Base-by-base conservation (phyloP, 2,113 vertebrate genomes). In the Spheniscus mendiculus region DNA sequence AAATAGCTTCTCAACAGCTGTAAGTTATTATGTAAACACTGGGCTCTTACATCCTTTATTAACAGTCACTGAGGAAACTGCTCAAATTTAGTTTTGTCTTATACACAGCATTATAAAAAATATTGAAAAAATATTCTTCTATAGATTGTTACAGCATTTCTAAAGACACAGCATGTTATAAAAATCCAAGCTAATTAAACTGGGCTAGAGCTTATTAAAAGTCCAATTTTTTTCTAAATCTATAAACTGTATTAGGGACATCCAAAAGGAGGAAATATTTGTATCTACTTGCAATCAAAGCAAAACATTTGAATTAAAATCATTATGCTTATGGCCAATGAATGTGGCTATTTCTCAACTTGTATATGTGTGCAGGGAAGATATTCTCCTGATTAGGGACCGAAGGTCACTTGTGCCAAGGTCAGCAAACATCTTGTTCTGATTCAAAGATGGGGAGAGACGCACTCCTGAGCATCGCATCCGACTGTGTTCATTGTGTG, bases 51-150 rank as follows among this genome's bases (percentile, higher is more conserved):
- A 53, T 61, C 55, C 73, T 77, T 93, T 95, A 95, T 94, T 96
- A 95, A 90, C 61, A 89, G 56, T 65, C 86, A 85, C 56, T 19
- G 63, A 95, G 71, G 66, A 96, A 97, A 86, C 23, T 23, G 65
- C 50, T 94, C 42, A 90, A 95, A 95, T 95, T 93, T 92, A 92
- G 66, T 63, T 87, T 95, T 93, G 56, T 95, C 89, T 82, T 96
- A 92, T 89, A 87, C 77, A 94, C 89, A 89, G 78, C 59, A 34
- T 45, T 96, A 96, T 32, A 82, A 87, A 76, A 96, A 76, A 42
- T 38, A 70, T 38, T 34, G 30, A 66, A 61, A 84, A 66, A 11
- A 63, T 56, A 70, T 66, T 83, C 29, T 23, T 86, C 12, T n/a
- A 5, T 13, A 59, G 53, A 70, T 25, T 38, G 32, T n/a, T 77